phyloP scores from a whole-genome alignment of 2,888 invertebrate species.

The Aricia artaxerxes region DNA sequence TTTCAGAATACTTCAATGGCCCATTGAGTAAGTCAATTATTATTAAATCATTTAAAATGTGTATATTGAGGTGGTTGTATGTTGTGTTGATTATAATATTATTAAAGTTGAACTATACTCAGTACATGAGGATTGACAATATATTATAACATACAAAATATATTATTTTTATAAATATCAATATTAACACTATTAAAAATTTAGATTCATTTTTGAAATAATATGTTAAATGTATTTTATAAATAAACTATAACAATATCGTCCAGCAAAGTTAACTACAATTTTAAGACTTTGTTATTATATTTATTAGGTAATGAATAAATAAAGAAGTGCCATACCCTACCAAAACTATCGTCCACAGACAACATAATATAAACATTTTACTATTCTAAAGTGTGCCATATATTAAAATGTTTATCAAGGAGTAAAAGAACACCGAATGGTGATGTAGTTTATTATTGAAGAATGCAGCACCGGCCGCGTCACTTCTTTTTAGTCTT shows the following conservation, averaged over 20 bases:
- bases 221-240: neutral
- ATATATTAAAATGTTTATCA: neutral
- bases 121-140: neutral
- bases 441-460: too few relatives aligned
- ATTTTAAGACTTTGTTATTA: neutral
- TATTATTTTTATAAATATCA: neutral
- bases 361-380: neutral
- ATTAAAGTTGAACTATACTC: neutral
- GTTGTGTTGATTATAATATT: neutral
- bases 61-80: slow-evolving; percentile 6
- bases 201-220: neutral
- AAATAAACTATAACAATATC: neutral
- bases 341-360: neutral
- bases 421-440: too few relatives aligned
- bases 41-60: neutral
- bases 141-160: neutral
- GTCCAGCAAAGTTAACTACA: slow-evolving; percentile 2
- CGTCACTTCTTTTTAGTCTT: neutral
- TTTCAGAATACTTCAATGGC: neutral
- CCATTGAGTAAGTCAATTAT: neutral
- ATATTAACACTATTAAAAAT: neutral
- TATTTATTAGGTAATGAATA: slow-evolving; percentile 6
- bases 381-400: neutral
- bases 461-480: neutral
- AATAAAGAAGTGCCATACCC: slow-evolving; percentile 15